Evolutionary conservation across 2,113 vertebrate species (phyloP).

Genomic region (Centropus unirufus): DNA sequence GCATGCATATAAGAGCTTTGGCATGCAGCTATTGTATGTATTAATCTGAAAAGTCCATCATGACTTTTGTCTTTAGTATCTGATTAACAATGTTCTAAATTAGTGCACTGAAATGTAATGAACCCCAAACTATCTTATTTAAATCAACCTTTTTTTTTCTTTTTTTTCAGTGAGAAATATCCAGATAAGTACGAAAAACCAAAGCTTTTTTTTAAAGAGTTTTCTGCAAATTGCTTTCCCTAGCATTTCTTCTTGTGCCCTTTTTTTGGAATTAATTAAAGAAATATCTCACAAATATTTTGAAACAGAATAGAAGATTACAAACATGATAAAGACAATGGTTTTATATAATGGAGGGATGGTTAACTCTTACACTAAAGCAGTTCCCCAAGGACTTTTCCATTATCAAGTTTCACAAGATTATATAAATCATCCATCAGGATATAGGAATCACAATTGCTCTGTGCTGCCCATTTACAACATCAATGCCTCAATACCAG

Average conservation of each 20-base stretch:
- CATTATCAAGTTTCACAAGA: background rate
- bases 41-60: background rate
- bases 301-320: background rate
- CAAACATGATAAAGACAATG: background rate
- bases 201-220: background rate
- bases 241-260: background rate
- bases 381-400: background rate
- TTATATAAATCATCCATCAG: background rate
- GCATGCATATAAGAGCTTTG: background rate
- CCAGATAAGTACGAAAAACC: background rate
- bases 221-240: background rate
- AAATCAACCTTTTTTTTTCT: background rate
- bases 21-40: background rate
- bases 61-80: background rate
- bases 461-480: background rate
- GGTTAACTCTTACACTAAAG: background rate
- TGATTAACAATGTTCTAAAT: background rate
- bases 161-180: background rate
- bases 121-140: rapidly evolving
- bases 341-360: background rate
- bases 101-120: background rate
- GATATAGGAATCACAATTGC: background rate
- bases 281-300: background rate
- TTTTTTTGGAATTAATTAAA: background rate
- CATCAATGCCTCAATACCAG: background rate